Evolutionary conservation across 30 jellyfish, hydroid and myxozoan species (phyloP).

Genomic region (Haliclystus octoradiatus): DNA sequence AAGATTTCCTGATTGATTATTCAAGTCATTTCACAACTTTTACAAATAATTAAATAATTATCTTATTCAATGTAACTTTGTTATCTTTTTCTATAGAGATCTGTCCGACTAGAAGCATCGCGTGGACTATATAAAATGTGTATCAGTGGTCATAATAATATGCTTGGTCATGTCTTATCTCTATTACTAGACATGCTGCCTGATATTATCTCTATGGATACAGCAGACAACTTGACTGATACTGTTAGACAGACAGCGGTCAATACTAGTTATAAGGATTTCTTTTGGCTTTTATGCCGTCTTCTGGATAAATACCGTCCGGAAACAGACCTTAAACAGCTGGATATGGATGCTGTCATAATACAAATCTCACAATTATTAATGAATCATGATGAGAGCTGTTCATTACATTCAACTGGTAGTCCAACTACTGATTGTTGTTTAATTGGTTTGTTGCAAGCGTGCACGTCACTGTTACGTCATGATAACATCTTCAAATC

Average conservation of each 20-base stretch:
- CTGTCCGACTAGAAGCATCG: conserved; percentile 96
- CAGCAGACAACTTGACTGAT: neutral
- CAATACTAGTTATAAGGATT: conserved; percentile 65
- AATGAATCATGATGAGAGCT: conserved; percentile 17
- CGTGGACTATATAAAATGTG: conserved; percentile 96
- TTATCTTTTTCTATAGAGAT: conserved; percentile 44
- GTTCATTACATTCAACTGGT: conserved; percentile 15
- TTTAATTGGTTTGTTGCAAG: conserved; percentile 80
- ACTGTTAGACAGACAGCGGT: conserved; percentile 8
- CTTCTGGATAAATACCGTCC: conserved; percentile 52
- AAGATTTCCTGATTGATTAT: too few relatives aligned
- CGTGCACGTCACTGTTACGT: conserved; percentile 77
- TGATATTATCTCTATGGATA: conserved; percentile 33
- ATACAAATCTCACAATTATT: conserved; percentile 52
- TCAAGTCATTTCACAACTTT: too few relatives aligned
- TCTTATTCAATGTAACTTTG: neutral
- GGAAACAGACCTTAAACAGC: conserved; percentile 13
- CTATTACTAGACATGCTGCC: conserved; percentile 53
- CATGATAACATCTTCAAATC: conserved; percentile 70
- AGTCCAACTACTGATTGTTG: conserved; percentile 69
- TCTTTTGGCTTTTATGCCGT: conserved; percentile 88
- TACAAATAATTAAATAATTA: too few relatives aligned
- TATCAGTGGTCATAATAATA: conserved; percentile 57
- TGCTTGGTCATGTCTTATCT: conserved; percentile 41
- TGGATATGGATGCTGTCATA: conserved; percentile 47